Conservation (phyloP, 2,888 invertebrate genomes). For the Labia minor region DNA sequence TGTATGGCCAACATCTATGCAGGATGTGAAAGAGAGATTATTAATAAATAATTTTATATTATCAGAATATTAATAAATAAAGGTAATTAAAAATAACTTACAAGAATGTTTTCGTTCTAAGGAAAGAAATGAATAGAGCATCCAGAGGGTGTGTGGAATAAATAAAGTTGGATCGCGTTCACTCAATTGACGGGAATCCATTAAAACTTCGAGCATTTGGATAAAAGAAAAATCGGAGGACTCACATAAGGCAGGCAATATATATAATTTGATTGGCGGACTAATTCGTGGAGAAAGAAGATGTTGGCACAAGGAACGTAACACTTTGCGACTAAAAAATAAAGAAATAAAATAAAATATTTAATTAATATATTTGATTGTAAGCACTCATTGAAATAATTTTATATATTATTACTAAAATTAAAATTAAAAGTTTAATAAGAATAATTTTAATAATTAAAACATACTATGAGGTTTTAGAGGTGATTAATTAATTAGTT, state of each 20-base stretch:
- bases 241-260: constrained; percentile 56
- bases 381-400: too few relatives aligned
- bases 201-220: constrained; percentile 34
- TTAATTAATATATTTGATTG: too few relatives aligned
- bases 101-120: constrained; percentile 55
- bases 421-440: too few relatives aligned
- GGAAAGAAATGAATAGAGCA: constrained; percentile 56
- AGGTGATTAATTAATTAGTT: too few relatives aligned
- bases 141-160: constrained; percentile 44
- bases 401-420: too few relatives aligned
- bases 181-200: not conserved
- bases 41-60: too few relatives aligned
- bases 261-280: constrained; percentile 54
- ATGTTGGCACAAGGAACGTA: constrained; percentile 50
- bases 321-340: constrained; percentile 37
- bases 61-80: not conserved
- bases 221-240: constrained; percentile 40
- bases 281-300: constrained; percentile 57
- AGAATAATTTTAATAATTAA: too few relatives aligned
- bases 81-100: constrained; percentile 41
- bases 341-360: not conserved
- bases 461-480: too few relatives aligned
- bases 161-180: constrained; percentile 19
- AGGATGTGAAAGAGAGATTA: too few relatives aligned
- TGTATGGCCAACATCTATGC: not conserved